Evolutionary conservation across 2,888 invertebrate species (phyloP).

Genomic region (Dryobotodes eremita): DNA sequence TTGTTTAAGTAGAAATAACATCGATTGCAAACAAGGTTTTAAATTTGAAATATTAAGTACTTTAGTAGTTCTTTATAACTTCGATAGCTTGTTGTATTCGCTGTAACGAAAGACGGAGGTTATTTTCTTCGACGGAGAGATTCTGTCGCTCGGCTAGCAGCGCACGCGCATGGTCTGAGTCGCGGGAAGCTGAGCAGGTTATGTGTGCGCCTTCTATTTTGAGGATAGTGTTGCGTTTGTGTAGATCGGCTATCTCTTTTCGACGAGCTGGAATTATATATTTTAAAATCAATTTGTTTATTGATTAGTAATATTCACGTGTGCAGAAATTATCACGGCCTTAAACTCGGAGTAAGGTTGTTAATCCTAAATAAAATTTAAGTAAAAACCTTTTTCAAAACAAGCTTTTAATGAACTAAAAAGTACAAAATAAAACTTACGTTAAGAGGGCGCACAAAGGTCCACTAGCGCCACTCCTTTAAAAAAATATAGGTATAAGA

Average conservation of each 20-base stretch:
- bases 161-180: slow-evolving; percentile 82
- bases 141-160: slow-evolving; percentile 82
- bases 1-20: not conserved
- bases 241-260: slow-evolving; percentile 85
- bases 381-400: no score
- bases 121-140: slow-evolving; percentile 79
- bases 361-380: not conserved
- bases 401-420: no score
- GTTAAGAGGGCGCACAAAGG: no score
- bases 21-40: not conserved
- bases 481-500: no score
- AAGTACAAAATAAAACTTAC: no score
- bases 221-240: slow-evolving; percentile 85
- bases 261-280: slow-evolving; percentile 85
- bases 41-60: not conserved
- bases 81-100: slow-evolving; percentile 77
- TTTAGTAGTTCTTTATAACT: slow-evolving; percentile 68
- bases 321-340: not conserved
- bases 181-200: slow-evolving; percentile 85
- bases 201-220: slow-evolving; percentile 88
- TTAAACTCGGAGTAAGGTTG: not conserved
- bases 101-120: slow-evolving; percentile 74
- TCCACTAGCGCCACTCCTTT: no score
- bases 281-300: not conserved
- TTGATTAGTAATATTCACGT: not conserved